phyloP scores from a whole-genome alignment of 2,797 vertebrate genomes.

The Trematomus bernacchii region DNA sequence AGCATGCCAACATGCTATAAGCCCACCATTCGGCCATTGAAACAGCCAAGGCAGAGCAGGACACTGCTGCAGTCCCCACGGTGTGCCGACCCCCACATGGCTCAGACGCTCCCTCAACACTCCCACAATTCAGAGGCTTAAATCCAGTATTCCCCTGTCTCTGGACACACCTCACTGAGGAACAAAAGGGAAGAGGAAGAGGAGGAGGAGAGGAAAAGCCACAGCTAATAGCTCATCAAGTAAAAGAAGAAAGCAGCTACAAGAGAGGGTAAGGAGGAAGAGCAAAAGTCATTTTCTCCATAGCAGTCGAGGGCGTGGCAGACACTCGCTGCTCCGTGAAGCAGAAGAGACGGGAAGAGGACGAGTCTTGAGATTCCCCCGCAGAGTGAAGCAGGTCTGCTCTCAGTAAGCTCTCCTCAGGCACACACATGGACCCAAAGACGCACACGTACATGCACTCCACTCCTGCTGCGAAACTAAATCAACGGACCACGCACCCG shows the following conservation, averaged over 20 bases:
- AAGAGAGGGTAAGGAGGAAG: slow-evolving; percentile 25
- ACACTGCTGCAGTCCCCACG: slow-evolving; percentile 82
- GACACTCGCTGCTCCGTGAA: slow-evolving; percentile 44
- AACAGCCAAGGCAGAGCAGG: slow-evolving; percentile 89
- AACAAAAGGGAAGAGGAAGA: slow-evolving; percentile 62
- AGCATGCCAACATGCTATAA: slow-evolving; percentile 81
- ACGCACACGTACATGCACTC: slow-evolving; percentile 35
- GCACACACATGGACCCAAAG: slow-evolving; percentile 35
- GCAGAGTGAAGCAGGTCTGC: slow-evolving; percentile 57
- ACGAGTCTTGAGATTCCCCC: slow-evolving; percentile 51
- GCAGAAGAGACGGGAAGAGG: slow-evolving; percentile 49
- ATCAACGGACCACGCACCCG: slow-evolving; percentile 71
- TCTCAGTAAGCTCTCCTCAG: slow-evolving; percentile 41
- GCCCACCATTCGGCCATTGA: slow-evolving; percentile 90
- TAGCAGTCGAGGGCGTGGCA: slow-evolving; percentile 26
- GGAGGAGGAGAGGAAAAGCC: slow-evolving; percentile 45
- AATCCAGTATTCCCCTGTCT: slow-evolving; percentile 64
- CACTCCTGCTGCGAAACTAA: slow-evolving; percentile 24
- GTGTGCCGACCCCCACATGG: slow-evolving; percentile 82
- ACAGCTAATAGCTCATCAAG: slow-evolving; percentile 46
- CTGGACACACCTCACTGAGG: slow-evolving; percentile 70
- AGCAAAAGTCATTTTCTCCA: slow-evolving; percentile 35
- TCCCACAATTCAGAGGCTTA: slow-evolving; percentile 59
- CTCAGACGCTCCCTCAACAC: slow-evolving; percentile 58
- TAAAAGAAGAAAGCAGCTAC: slow-evolving; percentile 40